Evolutionary conservation across 2,113 vertebrate species (phyloP), one percentile per base, ranked within the genome.

Genomic region (Tenebrosternarchus preto): DNA sequence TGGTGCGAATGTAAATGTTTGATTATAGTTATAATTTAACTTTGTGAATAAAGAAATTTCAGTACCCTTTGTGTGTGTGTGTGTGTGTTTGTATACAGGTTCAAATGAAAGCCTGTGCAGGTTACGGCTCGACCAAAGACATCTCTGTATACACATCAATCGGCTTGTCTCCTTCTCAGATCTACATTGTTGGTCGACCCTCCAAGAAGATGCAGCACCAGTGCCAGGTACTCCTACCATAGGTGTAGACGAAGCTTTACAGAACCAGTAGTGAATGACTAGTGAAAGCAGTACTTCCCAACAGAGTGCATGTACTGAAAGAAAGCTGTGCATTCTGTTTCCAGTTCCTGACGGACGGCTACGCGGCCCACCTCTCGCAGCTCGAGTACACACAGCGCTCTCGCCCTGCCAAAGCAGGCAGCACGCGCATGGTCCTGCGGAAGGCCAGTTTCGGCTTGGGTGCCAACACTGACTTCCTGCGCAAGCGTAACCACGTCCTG

Each of bases 41-140:
- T 64, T 64, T 64, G 3, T 25, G 22, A 27, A 61, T 7, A 61
- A 27, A 12, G n/a, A 66, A 12, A 7, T 9, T 25, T 4, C 39
- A 15, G 43, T 50, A 50, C 43, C 25, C 15, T 50, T 0, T 31
- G 33, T 20, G 5, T 80, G 11, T 76, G 71, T 82, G 55, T 77
- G 3, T 46, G 43, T 39, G 36, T 39, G 39, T 43, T 2, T 50
- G 43, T 50, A 50, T 33, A 77, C 20, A 99, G 97, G 91, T 97
- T 80, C 94, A 98, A 76, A 95, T 98, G 95, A 96, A 93, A 85
- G 95, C 96, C 81, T 96, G 96, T 0, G 96, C 96, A 0, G 96
- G 96, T 0, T 98, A 99, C 0, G 97, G 97, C 70, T 99, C 97
- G 87, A 98, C 94, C 0, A 99, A 99, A 92, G 97, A 99, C 84